A percentile compares a stretch with the other conserved stretches of the same genome.
Evolutionary conservation across 2,113 vertebrate genomes (phyloP).

Genomic region (Aramus guarauna): DNA sequence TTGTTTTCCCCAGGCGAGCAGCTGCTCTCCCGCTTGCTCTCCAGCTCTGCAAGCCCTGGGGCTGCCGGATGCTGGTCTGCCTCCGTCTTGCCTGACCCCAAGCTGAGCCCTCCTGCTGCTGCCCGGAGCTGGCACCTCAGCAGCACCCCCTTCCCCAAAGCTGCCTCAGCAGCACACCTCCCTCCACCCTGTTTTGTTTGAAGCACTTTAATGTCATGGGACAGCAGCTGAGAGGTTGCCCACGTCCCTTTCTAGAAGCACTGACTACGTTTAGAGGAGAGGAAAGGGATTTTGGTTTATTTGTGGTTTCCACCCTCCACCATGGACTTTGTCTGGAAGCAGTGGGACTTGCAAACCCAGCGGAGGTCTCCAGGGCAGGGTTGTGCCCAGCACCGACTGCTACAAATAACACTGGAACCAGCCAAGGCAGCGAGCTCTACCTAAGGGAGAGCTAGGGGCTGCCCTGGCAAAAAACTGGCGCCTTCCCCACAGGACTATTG

Average conservation of each 20-base stretch:
- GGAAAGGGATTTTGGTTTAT: background rate
- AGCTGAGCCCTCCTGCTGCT: background rate
- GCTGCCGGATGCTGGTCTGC: background rate
- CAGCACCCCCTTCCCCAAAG: background rate
- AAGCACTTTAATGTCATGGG: constrained; percentile 46
- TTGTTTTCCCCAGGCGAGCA: background rate
- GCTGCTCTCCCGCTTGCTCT: background rate
- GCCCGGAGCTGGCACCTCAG: accelerated
- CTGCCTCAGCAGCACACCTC: background rate
- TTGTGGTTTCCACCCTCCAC: background rate
- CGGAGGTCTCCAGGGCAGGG: background rate
- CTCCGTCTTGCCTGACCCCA: background rate
- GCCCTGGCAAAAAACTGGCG: background rate
- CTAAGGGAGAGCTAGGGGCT: background rate
- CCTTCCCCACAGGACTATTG: background rate
- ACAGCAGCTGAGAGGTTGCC: background rate
- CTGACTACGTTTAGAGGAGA: constrained; percentile 20
- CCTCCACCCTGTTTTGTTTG: background rate
- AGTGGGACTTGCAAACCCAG: background rate
- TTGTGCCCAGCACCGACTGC: background rate
- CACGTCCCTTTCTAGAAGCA: background rate
- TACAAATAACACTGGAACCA: background rate
- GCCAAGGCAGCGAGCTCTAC: background rate
- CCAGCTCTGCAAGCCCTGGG: background rate
- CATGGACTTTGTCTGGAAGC: background rate